Evolutionary conservation across 1,140 invertebrate genomes (phyloP).

Genomic region (Ceratosolen solmsi): DNA sequence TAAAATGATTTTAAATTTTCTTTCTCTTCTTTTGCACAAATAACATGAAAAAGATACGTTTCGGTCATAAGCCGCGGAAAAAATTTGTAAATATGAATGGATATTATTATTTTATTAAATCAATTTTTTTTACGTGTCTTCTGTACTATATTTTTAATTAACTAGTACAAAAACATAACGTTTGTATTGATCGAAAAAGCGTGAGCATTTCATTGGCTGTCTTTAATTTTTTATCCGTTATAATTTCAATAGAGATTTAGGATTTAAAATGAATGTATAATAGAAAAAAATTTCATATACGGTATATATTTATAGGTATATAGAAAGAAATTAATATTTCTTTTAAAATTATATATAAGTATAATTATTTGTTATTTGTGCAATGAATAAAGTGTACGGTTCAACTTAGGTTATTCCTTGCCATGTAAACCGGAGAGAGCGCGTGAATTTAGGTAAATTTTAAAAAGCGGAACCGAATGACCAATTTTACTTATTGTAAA

Average conservation of each 20-base stretch:
- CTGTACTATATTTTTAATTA: constrained; percentile 3
- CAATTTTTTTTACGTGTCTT: constrained; percentile 15
- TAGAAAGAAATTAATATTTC: constrained; percentile 13
- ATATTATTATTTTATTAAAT: constrained; percentile 18
- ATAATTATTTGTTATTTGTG: constrained; percentile 49
- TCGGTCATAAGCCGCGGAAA: background rate
- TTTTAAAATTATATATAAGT: background rate
- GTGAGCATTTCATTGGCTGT: constrained; percentile 10
- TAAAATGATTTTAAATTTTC: constrained; percentile 28
- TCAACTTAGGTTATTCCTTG: constrained; percentile 43
- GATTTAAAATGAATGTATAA: background rate
- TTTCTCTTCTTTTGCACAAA: constrained; percentile 46
- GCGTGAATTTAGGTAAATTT: constrained; percentile 44
- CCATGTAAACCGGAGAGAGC: constrained; percentile 34
- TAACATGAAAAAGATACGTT: constrained; percentile 30
- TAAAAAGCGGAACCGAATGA: constrained; percentile 38
- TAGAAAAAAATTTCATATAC: background rate
- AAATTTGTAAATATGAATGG: constrained; percentile 39
- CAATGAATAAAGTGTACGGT: constrained; percentile 40
- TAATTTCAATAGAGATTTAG: background rate
- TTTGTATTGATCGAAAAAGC: constrained; percentile 1
- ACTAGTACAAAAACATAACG: constrained; percentile 6
- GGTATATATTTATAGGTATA: constrained; percentile 18
- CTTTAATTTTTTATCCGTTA: constrained; percentile 6
- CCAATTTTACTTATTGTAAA: constrained; percentile 65